Conservation (phyloP, 2,797 vertebrate genomes). For the Okamejei kenojei region DNA sequence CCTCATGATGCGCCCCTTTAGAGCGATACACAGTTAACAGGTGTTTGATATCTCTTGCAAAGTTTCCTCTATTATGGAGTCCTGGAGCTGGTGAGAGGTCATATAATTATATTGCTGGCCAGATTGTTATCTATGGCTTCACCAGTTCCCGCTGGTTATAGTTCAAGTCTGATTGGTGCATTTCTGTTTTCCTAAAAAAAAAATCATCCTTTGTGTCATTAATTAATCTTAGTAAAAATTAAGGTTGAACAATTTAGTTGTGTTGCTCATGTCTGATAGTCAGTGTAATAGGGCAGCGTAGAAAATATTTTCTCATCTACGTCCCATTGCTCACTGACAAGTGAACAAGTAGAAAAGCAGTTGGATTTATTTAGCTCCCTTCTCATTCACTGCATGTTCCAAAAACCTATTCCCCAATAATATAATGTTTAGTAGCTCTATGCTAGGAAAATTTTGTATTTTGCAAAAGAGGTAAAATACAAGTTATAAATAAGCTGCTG, state of each 20-base stretch:
- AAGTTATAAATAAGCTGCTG: no score
- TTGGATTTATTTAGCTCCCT: background rate
- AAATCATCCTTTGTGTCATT: background rate
- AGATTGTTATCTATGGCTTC: no score
- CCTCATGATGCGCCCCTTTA: no score
- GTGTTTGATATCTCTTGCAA: no score
- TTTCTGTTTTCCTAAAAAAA: background rate
- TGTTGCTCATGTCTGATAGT: background rate
- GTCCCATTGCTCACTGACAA: background rate
- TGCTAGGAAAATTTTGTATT: background rate
- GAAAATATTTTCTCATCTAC: no score
- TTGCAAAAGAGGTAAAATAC: background rate
- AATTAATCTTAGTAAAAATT: background rate
- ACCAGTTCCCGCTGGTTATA: no score
- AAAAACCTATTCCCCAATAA: background rate
- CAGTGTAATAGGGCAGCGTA: no score
- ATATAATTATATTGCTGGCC: no score
- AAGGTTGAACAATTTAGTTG: background rate
- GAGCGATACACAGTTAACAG: no score
- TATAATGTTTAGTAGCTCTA: no score
- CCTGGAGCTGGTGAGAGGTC: no score
- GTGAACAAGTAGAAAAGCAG: background rate
- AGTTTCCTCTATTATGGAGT: no score
- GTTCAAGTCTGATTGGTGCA: background rate
- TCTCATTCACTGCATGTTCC: background rate